Evolutionary conservation across 2,797 vertebrate genomes (phyloP).

Genomic region (Sus cebifrons): DNA sequence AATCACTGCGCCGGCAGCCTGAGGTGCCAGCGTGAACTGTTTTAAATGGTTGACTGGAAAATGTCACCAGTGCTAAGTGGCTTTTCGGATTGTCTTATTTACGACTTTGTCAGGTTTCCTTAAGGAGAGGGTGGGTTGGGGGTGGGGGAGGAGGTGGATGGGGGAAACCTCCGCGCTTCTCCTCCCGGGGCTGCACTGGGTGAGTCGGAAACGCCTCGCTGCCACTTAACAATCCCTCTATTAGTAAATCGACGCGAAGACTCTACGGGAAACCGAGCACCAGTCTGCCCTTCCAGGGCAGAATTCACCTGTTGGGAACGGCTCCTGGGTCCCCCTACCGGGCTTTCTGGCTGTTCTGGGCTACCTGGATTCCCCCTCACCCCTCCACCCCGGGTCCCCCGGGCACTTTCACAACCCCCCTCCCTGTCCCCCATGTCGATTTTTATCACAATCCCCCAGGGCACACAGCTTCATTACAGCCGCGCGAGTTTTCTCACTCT

Average conservation of each 20-base stretch:
- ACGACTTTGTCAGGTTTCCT: slow-evolving; percentile 85
- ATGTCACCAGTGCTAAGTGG: slow-evolving; percentile 84
- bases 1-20: not conserved
- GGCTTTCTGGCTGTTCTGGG: slow-evolving; percentile 80
- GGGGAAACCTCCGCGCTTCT: slow-evolving; percentile 76
- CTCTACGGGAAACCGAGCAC: slow-evolving; percentile 84
- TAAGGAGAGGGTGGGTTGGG: slow-evolving; percentile 78
- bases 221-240: slow-evolving; percentile 89
- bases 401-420: slow-evolving; percentile 70
- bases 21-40: slow-evolving; percentile 81
- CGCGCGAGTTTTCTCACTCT: not conserved
- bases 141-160: slow-evolving; percentile 58
- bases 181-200: slow-evolving; percentile 82
- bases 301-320: slow-evolving; percentile 92
- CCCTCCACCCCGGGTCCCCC: slow-evolving; percentile 4
- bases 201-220: slow-evolving; percentile 88
- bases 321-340: slow-evolving; percentile 86
- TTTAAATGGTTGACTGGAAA: slow-evolving; percentile 82
- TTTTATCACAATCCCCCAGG: slow-evolving; percentile 72
- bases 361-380: not conserved
- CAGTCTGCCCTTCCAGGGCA: slow-evolving; percentile 79
- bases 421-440: slow-evolving; percentile 68
- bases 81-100: slow-evolving; percentile 86
- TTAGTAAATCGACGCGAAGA: slow-evolving; percentile 82
- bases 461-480: slow-evolving; percentile 20